Evolutionary conservation across 2,113 vertebrate species (phyloP).

Genomic region (Sceloporus tristichus): DNA sequence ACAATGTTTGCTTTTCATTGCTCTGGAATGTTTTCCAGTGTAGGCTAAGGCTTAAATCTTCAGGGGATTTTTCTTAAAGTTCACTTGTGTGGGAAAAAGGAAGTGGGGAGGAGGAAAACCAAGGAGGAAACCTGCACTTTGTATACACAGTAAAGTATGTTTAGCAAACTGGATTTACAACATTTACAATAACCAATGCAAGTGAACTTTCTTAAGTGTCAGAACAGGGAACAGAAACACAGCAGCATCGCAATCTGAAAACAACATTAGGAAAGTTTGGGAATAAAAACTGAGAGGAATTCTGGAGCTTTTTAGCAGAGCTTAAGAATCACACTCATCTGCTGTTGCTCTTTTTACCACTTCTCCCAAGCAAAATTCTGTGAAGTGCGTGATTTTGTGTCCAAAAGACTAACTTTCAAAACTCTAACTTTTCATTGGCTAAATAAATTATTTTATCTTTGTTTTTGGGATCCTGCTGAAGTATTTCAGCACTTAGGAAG

Average conservation of each 20-base stretch:
- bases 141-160: background rate
- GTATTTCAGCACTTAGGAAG: background rate
- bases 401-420: too few species aligned
- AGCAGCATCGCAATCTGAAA: background rate
- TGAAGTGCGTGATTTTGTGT: too few species aligned
- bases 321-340: too few species aligned
- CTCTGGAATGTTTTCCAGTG: background rate
- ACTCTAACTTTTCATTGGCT: background rate
- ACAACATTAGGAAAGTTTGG: background rate
- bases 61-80: background rate
- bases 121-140: background rate
- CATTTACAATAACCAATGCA: background rate
- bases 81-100: background rate
- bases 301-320: too few species aligned
- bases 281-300: background rate
- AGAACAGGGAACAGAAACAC: background rate
- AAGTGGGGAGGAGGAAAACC: background rate
- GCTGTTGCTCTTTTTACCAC: too few species aligned
- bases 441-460: constrained; percentile 1
- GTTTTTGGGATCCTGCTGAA: background rate
- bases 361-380: too few species aligned
- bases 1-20: constrained; percentile 12
- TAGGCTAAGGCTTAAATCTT: background rate
- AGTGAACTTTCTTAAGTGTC: background rate
- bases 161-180: constrained; percentile 3